Evolutionary conservation across 1,140 invertebrate species (phyloP).

Genomic region (roundworm (Caenorhabditis elegans)): DNA sequence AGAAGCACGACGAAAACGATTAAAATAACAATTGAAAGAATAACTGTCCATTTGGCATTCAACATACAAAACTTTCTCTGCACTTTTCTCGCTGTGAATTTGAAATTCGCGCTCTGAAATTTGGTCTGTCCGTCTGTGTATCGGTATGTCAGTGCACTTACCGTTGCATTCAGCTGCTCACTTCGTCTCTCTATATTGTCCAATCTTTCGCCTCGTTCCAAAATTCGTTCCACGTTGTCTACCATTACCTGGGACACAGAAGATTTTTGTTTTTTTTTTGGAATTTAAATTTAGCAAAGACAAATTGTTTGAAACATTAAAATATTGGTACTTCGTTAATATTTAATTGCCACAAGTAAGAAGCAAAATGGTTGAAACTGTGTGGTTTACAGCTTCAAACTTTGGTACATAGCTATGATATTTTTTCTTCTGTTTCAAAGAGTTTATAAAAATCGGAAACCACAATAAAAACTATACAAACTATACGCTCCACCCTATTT

Average conservation of each 20-base stretch:
- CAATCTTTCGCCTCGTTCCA: slow-evolving; percentile 32
- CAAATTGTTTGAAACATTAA: too few species aligned
- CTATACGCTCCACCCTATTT: too few species aligned
- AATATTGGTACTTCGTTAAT: too few species aligned
- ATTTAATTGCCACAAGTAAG: too few species aligned
- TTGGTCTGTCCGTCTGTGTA: too few species aligned
- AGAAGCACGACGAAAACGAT: background rate
- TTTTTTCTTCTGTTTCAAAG: background rate
- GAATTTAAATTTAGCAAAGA: too few species aligned
- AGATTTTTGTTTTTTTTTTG: background rate
- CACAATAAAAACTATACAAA: too few species aligned
- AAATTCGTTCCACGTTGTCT: slow-evolving; percentile 17
- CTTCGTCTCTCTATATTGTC: slow-evolving; percentile 19
- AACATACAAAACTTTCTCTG: slow-evolving; percentile 39
- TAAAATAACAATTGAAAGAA: background rate
- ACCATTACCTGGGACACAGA: background rate
- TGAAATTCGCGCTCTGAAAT: slow-evolving; percentile 26
- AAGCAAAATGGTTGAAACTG: too few species aligned
- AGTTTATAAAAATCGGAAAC: background rate
- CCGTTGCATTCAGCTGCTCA: slow-evolving; percentile 14
- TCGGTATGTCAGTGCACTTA: too few species aligned
- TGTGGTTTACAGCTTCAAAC: too few species aligned
- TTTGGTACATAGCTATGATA: too few species aligned
- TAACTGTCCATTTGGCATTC: slow-evolving; percentile 36
- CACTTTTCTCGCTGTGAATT: slow-evolving; percentile 15